These are phyloP conservation scores for Leucoraja ocellata DNA, from an alignment of 2,797 vertebrate species.

Conservation along the genomic window DNA sequence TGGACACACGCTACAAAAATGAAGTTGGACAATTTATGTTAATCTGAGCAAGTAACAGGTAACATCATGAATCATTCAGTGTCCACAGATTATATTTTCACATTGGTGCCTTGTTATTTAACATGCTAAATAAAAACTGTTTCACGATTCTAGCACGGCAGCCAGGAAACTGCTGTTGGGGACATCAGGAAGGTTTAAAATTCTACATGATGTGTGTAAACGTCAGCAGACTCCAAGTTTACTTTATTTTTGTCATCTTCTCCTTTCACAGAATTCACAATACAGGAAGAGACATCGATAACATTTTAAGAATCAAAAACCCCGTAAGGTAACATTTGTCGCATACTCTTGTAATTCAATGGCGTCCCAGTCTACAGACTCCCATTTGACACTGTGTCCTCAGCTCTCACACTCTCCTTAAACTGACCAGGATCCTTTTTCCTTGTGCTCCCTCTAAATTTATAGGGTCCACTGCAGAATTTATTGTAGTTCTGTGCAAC, in stretches of 20 bases:
- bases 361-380: too few species aligned
- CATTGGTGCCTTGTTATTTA: slow-evolving; percentile 30
- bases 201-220: background rate
- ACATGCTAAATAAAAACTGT: slow-evolving; percentile 14
- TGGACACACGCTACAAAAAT: background rate
- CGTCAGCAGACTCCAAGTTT: background rate
- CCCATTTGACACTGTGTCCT: too few species aligned
- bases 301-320: too few species aligned
- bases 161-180: background rate
- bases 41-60: slow-evolving; percentile 36
- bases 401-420: too few species aligned
- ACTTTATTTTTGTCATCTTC: background rate
- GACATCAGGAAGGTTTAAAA: background rate
- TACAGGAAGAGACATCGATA: background rate
- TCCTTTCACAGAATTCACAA: background rate
- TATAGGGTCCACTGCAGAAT: too few species aligned
- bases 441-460: too few species aligned
- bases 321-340: too few species aligned
- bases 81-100: slow-evolving; percentile 37
- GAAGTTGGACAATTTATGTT: slow-evolving; percentile 5
- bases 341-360: too few species aligned
- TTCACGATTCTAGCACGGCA: slow-evolving; percentile 7
- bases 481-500: too few species aligned
- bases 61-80: slow-evolving; percentile 36
- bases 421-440: too few species aligned